phyloP scores from a whole-genome alignment of 2,113 vertebrate genomes.

The Xerus inauris region DNA sequence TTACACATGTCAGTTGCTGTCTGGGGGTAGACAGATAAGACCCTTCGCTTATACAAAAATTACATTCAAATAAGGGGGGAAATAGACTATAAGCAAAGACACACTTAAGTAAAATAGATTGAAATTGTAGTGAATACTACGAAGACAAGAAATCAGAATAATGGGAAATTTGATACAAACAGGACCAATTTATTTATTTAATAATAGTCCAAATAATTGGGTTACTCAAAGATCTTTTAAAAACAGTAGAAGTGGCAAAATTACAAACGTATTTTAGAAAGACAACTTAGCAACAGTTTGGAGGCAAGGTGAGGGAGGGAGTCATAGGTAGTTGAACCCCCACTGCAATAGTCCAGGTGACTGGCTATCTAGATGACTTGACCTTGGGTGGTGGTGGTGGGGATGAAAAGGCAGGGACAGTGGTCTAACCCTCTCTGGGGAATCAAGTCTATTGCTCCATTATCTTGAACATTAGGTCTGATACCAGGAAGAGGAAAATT shows the following conservation, averaged over 20 bases:
- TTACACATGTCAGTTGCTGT: conserved; percentile 7
- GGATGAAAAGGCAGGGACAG: not conserved
- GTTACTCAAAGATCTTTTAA: conserved; percentile 46
- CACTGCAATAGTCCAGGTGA: not conserved
- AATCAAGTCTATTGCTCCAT: not conserved
- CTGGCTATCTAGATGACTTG: not conserved
- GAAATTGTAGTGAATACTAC: not conserved
- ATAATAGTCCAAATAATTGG: not conserved
- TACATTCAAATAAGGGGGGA: not conserved
- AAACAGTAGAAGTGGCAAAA: conserved; percentile 25
- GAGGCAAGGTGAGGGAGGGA: not conserved
- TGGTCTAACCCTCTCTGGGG: not conserved
- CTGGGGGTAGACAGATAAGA: conserved; percentile 31
- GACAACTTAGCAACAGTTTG: not conserved
- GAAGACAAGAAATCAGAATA: conserved; percentile 14
- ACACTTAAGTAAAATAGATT: not conserved
- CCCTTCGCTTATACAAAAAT: not conserved
- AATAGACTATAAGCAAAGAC: conserved; percentile 23
- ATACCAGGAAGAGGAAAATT: conserved; percentile 60
- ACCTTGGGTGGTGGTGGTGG: not conserved
- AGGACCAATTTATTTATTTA: conserved; percentile 47
- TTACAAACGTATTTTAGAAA: conserved; percentile 49
- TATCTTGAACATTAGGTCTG: conserved; percentile 39
- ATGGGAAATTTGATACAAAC: conserved; percentile 28
- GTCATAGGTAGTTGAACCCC: not conserved